Evolutionary conservation across 2,888 invertebrate species (phyloP).

Genomic region (Carpatolechia fugitivella): DNA sequence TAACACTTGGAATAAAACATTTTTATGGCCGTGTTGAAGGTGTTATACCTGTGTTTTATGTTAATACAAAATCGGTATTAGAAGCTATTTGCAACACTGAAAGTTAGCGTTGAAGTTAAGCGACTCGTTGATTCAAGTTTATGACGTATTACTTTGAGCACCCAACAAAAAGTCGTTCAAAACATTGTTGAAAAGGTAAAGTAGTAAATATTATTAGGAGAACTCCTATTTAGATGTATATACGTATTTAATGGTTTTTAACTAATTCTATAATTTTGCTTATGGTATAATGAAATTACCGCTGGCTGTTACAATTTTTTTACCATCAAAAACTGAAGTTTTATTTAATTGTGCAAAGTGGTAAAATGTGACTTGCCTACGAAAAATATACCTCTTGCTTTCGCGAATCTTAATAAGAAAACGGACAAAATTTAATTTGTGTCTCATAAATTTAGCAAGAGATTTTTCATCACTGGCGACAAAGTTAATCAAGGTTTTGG

Average conservation of each 20-base stretch:
- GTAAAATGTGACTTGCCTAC: neutral
- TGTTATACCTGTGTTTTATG: slow-evolving; percentile 36
- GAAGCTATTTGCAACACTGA: neutral
- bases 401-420: slow-evolving; percentile 25
- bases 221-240: too few species aligned
- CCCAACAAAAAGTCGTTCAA: too few species aligned
- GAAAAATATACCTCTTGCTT: slow-evolving; percentile 20
- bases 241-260: too few species aligned
- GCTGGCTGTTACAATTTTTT: neutral
- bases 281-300: too few species aligned
- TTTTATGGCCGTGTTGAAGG: slow-evolving; percentile 32
- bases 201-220: too few species aligned
- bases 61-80: slow-evolving; percentile 21
- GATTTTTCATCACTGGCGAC: slow-evolving; percentile 10
- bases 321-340: too few species aligned
- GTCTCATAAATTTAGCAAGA: slow-evolving; percentile 21
- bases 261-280: too few species aligned
- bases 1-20: slow-evolving; percentile 39
- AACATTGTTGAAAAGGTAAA: too few species aligned
- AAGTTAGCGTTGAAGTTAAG: too few species aligned
- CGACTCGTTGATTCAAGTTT: too few species aligned
- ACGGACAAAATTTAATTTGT: slow-evolving; percentile 24
- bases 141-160: too few species aligned
- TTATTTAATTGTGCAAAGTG: too few species aligned
- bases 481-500: slow-evolving; percentile 24